phyloP scores from a whole-genome alignment of 2,797 vertebrate genomes.

The Mus caroli region DNA sequence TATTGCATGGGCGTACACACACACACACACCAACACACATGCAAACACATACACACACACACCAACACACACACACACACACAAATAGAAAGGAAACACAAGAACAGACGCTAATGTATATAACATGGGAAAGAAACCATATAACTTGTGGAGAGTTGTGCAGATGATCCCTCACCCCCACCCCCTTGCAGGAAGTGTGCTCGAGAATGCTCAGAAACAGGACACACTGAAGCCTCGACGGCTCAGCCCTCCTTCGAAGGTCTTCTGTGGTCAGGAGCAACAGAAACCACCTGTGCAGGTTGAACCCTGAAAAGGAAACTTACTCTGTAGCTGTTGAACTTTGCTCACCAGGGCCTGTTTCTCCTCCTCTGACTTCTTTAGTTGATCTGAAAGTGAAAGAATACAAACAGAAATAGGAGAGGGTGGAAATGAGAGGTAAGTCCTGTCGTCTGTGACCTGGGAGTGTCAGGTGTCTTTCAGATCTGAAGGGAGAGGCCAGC shows the following conservation, averaged over 20 bases:
- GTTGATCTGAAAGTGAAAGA: conserved; percentile 84
- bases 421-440: not conserved
- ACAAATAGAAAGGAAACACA: not conserved
- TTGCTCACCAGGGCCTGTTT: conserved; percentile 80
- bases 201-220: not conserved
- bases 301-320: conserved; percentile 72
- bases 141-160: not conserved
- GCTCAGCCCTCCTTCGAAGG: not conserved
- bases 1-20: not conserved
- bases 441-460: not conserved
- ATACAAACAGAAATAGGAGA: conserved; percentile 27
- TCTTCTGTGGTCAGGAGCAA: not conserved
- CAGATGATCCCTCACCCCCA: not conserved
- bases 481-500: conserved; percentile 8
- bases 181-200: not conserved
- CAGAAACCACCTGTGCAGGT: not conserved
- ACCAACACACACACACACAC: not conserved
- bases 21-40: not conserved
- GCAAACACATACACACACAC: no score
- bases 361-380: conserved; percentile 86
- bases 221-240: not conserved
- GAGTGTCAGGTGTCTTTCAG: not conserved
- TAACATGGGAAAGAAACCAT: not conserved
- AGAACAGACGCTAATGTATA: not conserved
- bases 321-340: conserved; percentile 86